phyloP scores from a whole-genome alignment of 2,888 invertebrate species.

The Amblyteles armatorius region DNA sequence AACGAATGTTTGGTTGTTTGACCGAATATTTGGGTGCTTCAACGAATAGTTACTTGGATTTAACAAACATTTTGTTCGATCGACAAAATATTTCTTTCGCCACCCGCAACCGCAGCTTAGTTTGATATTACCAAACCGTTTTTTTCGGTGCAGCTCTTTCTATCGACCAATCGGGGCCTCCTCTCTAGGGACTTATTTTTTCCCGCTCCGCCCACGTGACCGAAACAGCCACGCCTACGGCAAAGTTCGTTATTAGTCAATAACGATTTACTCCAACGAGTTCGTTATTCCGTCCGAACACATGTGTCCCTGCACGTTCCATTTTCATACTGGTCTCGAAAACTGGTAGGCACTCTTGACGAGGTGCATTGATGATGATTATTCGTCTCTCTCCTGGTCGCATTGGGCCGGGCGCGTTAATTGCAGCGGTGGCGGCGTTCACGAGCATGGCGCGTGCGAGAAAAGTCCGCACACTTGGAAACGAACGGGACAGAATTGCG shows the following conservation, averaged over 20 bases:
- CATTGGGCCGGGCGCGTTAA: constrained; percentile 38
- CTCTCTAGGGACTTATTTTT: background rate
- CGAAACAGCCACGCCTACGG: background rate
- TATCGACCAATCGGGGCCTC: background rate
- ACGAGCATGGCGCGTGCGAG: constrained; percentile 47
- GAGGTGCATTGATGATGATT: constrained; percentile 45
- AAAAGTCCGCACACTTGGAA: constrained; percentile 11
- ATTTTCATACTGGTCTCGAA: constrained; percentile 37
- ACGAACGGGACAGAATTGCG: background rate
- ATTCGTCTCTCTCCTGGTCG: constrained; percentile 27
- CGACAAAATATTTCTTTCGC: too few species aligned
- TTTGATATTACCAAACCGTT: too few species aligned
- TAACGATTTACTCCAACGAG: background rate
- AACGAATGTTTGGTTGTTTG: too few species aligned
- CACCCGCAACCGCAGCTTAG: too few species aligned
- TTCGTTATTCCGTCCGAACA: background rate
- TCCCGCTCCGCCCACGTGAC: background rate
- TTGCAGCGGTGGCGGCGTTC: constrained; percentile 34
- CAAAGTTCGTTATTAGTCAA: background rate
- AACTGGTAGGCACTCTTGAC: constrained; percentile 48
- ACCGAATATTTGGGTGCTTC: too few species aligned
- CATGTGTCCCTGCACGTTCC: background rate
- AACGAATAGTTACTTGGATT: too few species aligned
- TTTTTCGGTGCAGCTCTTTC: too few species aligned
- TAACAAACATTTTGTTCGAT: too few species aligned